Percentiles rank a stretch among this genome's conserved stretches.
Evolutionary conservation across 2,888 invertebrate genomes (phyloP).

Genomic region (Noctua janthe): DNA sequence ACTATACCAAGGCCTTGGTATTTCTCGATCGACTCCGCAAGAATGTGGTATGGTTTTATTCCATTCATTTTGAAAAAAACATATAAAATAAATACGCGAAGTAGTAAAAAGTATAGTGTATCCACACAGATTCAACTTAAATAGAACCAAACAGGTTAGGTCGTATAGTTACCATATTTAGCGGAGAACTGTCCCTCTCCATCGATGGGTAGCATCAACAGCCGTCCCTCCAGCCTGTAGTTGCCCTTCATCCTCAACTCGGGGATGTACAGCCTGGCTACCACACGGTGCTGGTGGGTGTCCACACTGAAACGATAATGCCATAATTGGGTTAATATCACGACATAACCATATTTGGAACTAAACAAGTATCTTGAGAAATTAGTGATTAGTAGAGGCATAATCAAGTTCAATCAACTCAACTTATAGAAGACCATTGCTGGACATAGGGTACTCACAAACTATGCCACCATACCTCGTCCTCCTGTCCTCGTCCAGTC

Average conservation of each 20-base stretch:
- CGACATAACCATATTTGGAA: neutral
- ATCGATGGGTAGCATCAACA: slow-evolving; percentile 93
- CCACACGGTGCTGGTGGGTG: slow-evolving; percentile 89
- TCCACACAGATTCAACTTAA: neutral
- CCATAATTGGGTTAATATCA: too few relatives aligned
- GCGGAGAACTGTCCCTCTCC: slow-evolving; percentile 92
- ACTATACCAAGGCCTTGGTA: neutral
- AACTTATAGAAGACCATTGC: neutral
- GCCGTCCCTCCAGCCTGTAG: slow-evolving; percentile 92
- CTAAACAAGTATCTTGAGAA: neutral
- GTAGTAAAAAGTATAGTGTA: neutral
- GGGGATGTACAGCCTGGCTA: slow-evolving; percentile 92
- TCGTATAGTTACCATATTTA: slow-evolving; percentile 91
- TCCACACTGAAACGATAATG: slow-evolving; percentile 87
- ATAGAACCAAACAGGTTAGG: neutral
- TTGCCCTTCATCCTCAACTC: slow-evolving; percentile 91
- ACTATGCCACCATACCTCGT: neutral
- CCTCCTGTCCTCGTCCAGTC: neutral
- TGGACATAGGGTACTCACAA: neutral
- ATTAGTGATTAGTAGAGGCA: neutral
- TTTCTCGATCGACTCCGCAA: neutral
- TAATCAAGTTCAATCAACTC: neutral
- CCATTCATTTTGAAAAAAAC: neutral
- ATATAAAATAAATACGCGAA: neutral
- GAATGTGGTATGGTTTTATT: neutral